A percentile compares a stretch with the other conserved stretches of the same genome.
phyloP scores from a whole-genome alignment of 2,113 vertebrate genomes.

The Microcebus murinus region DNA sequence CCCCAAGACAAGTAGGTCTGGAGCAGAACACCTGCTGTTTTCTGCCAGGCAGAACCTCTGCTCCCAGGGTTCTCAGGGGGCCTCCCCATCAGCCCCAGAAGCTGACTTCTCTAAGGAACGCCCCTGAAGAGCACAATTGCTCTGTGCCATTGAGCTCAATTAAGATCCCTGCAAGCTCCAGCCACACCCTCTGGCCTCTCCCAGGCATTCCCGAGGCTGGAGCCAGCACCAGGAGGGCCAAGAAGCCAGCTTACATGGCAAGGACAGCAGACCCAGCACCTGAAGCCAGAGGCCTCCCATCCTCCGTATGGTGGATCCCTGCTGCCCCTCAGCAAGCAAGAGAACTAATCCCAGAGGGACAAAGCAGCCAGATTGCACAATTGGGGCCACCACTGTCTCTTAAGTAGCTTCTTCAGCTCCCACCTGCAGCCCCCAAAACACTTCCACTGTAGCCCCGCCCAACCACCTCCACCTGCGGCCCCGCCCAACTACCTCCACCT shows the following conservation, averaged over 20 bases:
- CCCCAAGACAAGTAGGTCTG: background rate
- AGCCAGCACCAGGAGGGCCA: too few species aligned
- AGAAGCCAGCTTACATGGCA: constrained; percentile 35
- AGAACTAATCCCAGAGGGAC: rapidly evolving
- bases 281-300: background rate
- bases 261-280: constrained; percentile 45
- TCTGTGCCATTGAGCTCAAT: background rate
- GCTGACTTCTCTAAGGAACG: background rate
- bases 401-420: constrained; percentile 13
- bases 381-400: rapidly evolving
- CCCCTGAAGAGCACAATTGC: background rate
- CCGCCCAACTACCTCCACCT: background rate
- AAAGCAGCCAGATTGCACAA: rapidly evolving
- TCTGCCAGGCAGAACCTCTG: background rate
- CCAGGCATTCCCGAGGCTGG: too few species aligned
- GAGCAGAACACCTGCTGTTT: background rate
- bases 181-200: background rate
- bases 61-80: background rate
- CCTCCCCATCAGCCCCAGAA: background rate
- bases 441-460: too few species aligned
- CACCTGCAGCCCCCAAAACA: background rate
- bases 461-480: background rate
- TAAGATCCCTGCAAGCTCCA: background rate
- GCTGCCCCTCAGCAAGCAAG: background rate
- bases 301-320: too few species aligned